Evolutionary conservation across 1,140 invertebrate genomes (phyloP).

Genomic region (Drosophila virilis): DNA sequence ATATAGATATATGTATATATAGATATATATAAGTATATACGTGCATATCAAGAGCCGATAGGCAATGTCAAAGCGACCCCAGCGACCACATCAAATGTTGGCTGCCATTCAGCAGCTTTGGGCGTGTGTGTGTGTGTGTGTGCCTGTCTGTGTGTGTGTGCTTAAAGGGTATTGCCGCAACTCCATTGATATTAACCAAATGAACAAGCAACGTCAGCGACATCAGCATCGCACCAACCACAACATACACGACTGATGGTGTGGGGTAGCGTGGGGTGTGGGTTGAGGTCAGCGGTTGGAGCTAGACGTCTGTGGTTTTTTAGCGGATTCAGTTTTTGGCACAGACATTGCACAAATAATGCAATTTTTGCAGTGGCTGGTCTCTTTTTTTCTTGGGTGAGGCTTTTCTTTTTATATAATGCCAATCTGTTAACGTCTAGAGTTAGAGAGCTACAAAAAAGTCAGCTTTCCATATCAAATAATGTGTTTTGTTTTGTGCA

Average conservation of each 20-base stretch:
- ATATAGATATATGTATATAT: background rate
- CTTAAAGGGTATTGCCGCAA: slow-evolving; percentile 20
- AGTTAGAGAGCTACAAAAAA: no score
- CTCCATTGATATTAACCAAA: slow-evolving; percentile 55
- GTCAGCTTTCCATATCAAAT: no score
- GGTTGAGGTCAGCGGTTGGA: background rate
- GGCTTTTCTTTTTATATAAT: no score
- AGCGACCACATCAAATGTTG: slow-evolving; percentile 38
- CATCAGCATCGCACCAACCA: slow-evolving; percentile 13
- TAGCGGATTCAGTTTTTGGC: slow-evolving; percentile 2
- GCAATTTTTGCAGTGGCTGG: slow-evolving; percentile 1
- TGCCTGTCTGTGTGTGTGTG: slow-evolving; percentile 6
- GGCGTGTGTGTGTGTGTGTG: slow-evolving; percentile 2
- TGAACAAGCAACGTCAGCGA: slow-evolving; percentile 42
- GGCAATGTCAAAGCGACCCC: slow-evolving; percentile 32
- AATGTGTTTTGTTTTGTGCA: no score
- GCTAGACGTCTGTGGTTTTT: background rate
- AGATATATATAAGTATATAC: background rate
- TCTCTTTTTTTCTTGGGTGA: background rate
- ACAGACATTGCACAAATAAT: slow-evolving; percentile 36
- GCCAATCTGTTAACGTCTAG: no score
- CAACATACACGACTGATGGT: background rate
- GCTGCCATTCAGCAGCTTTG: slow-evolving; percentile 3
- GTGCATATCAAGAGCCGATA: slow-evolving; percentile 7
- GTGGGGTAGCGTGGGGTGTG: background rate